phyloP scores from a whole-genome alignment of 1,140 invertebrate genomes.

The Lepidotrigona ventralis region DNA sequence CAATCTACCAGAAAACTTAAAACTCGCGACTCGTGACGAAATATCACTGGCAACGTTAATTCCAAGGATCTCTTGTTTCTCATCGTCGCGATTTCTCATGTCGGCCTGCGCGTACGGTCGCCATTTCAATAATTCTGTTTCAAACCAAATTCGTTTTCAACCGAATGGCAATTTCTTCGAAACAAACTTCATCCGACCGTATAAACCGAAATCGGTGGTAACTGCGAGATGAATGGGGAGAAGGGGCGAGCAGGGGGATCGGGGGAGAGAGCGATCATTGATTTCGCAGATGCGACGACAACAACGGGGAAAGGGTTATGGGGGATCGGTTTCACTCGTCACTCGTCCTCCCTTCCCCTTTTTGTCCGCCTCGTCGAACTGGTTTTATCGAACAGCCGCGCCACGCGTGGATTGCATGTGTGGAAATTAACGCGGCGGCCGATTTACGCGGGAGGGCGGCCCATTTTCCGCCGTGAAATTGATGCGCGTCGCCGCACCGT shows the following conservation, averaged over 20 bases:
- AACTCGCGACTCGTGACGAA: too few species aligned
- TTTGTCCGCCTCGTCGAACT: background rate
- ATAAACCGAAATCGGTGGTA: background rate
- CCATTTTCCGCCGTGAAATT: constrained; percentile 16
- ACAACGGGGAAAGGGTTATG: background rate
- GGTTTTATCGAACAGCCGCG: constrained; percentile 1
- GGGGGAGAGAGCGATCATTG: background rate
- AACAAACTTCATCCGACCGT: background rate
- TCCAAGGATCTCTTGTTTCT: too few species aligned
- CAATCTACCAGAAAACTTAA: too few species aligned
- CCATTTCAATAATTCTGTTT: background rate
- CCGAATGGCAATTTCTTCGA: background rate
- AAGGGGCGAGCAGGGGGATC: too few species aligned
- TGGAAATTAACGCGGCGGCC: constrained; percentile 27
- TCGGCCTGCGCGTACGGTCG: too few species aligned
- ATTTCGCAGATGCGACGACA: constrained; percentile 13
- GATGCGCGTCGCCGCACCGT: constrained; percentile 6
- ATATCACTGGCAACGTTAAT: too few species aligned
- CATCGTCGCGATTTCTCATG: too few species aligned
- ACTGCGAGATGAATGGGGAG: background rate
- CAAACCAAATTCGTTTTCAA: background rate
- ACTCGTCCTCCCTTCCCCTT: constrained; percentile 11
- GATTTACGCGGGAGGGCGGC: constrained; percentile 15
- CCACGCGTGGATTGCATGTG: background rate
- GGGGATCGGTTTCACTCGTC: background rate